phyloP scores from a whole-genome alignment of 37 sponge, comb jelly and placozoan genomes.

The Ephydatia muelleri region DNA sequence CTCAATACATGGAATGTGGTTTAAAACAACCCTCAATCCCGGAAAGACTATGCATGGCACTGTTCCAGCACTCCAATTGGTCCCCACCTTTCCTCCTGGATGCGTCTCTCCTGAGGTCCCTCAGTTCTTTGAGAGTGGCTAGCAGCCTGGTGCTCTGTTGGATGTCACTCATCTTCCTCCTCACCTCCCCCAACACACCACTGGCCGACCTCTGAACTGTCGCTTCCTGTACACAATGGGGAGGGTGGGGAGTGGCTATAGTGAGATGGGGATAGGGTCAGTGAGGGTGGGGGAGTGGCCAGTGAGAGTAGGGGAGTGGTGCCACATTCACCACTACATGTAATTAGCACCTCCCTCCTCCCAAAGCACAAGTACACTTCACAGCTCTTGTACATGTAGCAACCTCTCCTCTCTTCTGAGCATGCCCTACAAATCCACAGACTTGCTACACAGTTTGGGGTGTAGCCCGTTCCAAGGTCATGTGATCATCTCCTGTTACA shows the following conservation, averaged over 20 bases:
- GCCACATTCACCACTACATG: background rate
- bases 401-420: no score
- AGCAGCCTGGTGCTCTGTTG: background rate
- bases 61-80: no score
- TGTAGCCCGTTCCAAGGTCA: no score
- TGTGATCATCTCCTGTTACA: no score
- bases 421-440: no score
- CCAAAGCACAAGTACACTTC: no score
- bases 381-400: no score
- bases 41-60: no score
- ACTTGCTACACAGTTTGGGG: no score
- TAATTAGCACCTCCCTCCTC: background rate
- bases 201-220: slow-evolving; percentile 21
- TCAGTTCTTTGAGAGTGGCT: slow-evolving; percentile 19
- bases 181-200: slow-evolving; percentile 43
- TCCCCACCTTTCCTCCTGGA: slow-evolving; percentile 16
- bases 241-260: background rate
- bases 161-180: slow-evolving; percentile 28
- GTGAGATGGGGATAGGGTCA: background rate
- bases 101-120: slow-evolving; percentile 28
- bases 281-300: background rate
- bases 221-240: slow-evolving; percentile 11
- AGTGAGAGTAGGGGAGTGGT: background rate
- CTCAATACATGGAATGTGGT: no score
- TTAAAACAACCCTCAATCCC: no score